Evolutionary conservation across 2,113 vertebrate species (phyloP).

Genomic region (Taxidea taxus): DNA sequence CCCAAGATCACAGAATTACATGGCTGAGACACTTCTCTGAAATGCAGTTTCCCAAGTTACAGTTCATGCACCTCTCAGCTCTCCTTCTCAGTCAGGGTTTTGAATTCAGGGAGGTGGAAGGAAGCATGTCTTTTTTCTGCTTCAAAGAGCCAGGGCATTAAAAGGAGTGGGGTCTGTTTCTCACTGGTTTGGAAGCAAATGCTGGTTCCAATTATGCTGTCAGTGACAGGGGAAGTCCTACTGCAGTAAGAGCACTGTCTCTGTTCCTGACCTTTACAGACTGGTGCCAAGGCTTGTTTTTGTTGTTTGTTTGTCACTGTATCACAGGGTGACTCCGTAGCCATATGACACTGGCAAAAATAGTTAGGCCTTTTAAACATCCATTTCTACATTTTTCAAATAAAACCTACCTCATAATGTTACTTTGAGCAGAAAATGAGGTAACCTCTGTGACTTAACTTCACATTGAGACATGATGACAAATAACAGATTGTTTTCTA

Average conservation of each 20-base stretch:
- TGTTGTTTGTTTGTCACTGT: background rate
- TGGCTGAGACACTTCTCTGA: background rate
- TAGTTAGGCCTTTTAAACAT: background rate
- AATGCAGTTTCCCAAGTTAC: background rate
- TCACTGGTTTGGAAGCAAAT: background rate
- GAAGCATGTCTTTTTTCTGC: background rate
- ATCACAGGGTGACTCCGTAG: background rate
- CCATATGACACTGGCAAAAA: background rate
- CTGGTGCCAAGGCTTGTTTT: accelerated
- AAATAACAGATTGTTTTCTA: background rate
- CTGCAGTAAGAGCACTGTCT: too few relatives aligned
- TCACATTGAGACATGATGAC: background rate
- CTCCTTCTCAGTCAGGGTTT: background rate
- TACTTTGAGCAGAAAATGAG: background rate
- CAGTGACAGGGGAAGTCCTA: background rate
- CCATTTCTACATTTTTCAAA: background rate
- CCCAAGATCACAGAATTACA: background rate
- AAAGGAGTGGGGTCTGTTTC: background rate
- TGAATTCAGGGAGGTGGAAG: background rate
- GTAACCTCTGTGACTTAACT: background rate
- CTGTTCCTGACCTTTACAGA: background rate
- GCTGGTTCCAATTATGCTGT: background rate
- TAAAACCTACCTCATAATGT: background rate
- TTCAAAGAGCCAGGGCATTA: background rate
- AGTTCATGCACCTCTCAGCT: background rate